Percentiles rank a stretch among this genome's conserved stretches.
Conservation (phyloP, 2,797 vertebrate species). For the Iguana delicatissima region DNA sequence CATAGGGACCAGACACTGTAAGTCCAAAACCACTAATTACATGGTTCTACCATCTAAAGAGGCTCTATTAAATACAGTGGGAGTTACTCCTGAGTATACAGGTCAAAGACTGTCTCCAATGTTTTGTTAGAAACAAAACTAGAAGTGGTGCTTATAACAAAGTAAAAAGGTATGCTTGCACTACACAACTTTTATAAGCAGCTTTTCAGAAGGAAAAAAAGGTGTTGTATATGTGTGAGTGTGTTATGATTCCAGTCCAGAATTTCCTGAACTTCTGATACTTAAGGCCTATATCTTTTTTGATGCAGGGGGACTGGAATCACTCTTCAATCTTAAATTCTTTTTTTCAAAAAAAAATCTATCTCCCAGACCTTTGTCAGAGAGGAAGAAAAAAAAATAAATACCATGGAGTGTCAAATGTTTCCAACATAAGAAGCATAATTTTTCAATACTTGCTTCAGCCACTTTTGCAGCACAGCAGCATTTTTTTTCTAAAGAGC, state of each 20-base stretch:
- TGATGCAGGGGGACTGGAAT: no score
- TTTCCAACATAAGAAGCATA: background rate
- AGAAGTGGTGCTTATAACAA: constrained; percentile 48
- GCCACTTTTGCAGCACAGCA: background rate
- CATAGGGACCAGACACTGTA: background rate
- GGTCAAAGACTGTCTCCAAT: background rate
- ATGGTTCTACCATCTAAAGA: constrained; percentile 18
- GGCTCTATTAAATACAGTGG: background rate
- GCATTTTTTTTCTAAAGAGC: background rate
- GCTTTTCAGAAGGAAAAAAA: constrained; percentile 38
- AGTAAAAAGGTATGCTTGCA: background rate
- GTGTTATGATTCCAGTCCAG: constrained; percentile 25
- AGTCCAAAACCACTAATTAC: background rate
- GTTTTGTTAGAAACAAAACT: constrained; percentile 1
- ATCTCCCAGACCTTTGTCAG: background rate
- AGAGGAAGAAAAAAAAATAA: background rate
- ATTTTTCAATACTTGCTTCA: background rate
- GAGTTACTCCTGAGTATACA: no score
- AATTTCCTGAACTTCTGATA: background rate
- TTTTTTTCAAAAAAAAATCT: background rate
- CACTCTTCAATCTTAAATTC: no score
- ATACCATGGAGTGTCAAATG: background rate
- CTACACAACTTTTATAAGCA: constrained; percentile 46
- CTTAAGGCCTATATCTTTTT: background rate
- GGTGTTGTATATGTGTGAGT: background rate